phyloP scores from a whole-genome alignment of 2,888 invertebrate genomes.

The Torymus tubicola region DNA sequence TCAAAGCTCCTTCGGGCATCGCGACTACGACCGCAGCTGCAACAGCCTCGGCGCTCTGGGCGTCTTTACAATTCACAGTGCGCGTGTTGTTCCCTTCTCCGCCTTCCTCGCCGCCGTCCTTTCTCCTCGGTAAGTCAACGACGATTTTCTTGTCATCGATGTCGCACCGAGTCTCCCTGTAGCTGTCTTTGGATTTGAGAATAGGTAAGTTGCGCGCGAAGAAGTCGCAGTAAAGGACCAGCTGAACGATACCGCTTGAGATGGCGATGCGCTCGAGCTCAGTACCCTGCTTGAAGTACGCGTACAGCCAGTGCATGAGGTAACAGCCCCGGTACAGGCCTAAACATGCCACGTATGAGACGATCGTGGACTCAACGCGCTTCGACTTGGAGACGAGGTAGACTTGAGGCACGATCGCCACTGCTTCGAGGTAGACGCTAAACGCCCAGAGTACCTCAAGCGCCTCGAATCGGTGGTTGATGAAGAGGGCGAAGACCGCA shows the following conservation, averaged over 20 bases:
- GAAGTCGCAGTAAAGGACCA: conserved; percentile 54
- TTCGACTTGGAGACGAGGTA: conserved; percentile 54
- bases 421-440: conserved; percentile 50
- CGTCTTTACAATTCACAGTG: background rate
- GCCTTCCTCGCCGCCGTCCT: background rate
- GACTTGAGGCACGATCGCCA: conserved; percentile 56
- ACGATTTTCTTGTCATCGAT: background rate
- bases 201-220: conserved; percentile 55
- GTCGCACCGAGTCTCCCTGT: too few species aligned
- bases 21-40: too few species aligned
- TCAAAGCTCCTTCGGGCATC: background rate
- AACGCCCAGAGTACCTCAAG: conserved; percentile 47
- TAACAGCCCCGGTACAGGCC: conserved; percentile 56
- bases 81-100: background rate
- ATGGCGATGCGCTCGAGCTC: conserved; percentile 18
- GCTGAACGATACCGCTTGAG: conserved; percentile 45
- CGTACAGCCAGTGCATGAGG: conserved; percentile 52
- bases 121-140: too few species aligned
- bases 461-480: conserved; percentile 39
- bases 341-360: conserved; percentile 52
- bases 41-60: too few species aligned
- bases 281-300: background rate
- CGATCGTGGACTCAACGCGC: conserved; percentile 50
- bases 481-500: conserved; percentile 43
- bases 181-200: conserved; percentile 38